Base-by-base conservation (phyloP, 2,113 vertebrate genomes). In the Lanius ludovicianus region DNA sequence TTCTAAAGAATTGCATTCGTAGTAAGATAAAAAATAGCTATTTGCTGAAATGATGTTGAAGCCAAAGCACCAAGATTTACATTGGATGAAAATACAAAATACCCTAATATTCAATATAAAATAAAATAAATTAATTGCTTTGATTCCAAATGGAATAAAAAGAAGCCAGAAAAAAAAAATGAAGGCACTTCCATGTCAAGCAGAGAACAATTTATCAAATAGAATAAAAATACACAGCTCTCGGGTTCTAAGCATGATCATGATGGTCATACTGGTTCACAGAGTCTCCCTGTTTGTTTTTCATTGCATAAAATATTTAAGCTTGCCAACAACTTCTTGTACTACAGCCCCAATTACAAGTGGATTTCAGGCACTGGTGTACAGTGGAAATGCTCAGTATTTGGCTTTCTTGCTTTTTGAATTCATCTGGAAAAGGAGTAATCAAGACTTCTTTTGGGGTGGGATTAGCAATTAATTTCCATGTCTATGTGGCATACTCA, bases 141-240 rank as follows among this genome's bases (percentile, higher is more conserved):
- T 57, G 39, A 53, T 87, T 85, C 20, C 16, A 92, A 82, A 44
- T 57, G 31, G 35, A 87, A 81, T 84, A 79, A 82, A 88, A 83
- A 80, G 63, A 82, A 87, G 33, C 20, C 25, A 76, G 31, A n/a
- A n/a, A 68, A 87, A 89, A 50, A 8, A 75, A 67, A 60, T 18
- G 77, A 76, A 59, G 3, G 13, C 11, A 46, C 5, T 78, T 93
- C 50, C 53, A 25, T 63, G 11, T 74, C 56, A 73, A 46, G 25
- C 46, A 35, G 39, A 89, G 15, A 74, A 68, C 20, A 74, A 71
- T 39, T 55, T 86, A 83, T 16, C 35, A 27, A 90, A 64, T 4
- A 56, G 47, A 85, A 91, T n/a, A 9, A 93, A 89, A 91, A 80
- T 13, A 80, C 31, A 3, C 30, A 81, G n/a, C 5, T 60, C 11